Evolutionary conservation across 2,888 invertebrate genomes (phyloP).

Genomic region (Stictocephala bisonia): DNA sequence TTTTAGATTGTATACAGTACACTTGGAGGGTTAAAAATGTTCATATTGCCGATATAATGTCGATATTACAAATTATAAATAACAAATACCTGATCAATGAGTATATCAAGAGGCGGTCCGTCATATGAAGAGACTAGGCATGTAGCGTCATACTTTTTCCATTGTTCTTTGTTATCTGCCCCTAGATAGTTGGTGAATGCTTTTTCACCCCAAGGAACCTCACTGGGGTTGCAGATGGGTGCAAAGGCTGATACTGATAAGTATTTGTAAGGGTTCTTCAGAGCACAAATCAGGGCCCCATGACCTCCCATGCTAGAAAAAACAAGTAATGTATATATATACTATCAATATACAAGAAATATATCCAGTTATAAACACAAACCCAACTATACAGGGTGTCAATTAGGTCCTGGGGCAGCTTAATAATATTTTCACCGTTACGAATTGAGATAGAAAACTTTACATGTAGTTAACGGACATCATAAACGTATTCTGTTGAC

Average conservation of each 20-base stretch:
- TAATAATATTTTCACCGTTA: no score
- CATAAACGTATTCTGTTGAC: no score
- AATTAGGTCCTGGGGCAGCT: no score
- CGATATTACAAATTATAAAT: slow-evolving; percentile 4
- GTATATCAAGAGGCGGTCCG: slow-evolving; percentile 84
- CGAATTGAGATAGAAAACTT: no score
- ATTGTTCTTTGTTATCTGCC: slow-evolving; percentile 66
- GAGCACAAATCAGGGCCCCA: slow-evolving; percentile 89
- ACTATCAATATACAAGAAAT: no score
- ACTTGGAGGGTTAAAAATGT: no score
- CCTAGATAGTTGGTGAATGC: slow-evolving; percentile 83
- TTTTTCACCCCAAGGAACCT: slow-evolving; percentile 89
- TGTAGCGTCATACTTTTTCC: slow-evolving; percentile 92
- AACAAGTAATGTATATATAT: no score
- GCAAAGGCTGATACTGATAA: slow-evolving; percentile 94
- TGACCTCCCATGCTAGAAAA: slow-evolving; percentile 96
- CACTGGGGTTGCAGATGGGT: slow-evolving; percentile 90
- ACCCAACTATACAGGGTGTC: no score
- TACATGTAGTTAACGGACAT: no score
- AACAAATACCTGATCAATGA: slow-evolving; percentile 86
- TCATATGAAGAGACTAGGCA: slow-evolving; percentile 83
- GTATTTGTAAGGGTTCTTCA: slow-evolving; percentile 91
- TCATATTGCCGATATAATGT: no score
- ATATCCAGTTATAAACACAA: no score
- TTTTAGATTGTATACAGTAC: no score